phyloP scores from a whole-genome alignment of 2,797 vertebrate species.

The Hemitrygon akajei region DNA sequence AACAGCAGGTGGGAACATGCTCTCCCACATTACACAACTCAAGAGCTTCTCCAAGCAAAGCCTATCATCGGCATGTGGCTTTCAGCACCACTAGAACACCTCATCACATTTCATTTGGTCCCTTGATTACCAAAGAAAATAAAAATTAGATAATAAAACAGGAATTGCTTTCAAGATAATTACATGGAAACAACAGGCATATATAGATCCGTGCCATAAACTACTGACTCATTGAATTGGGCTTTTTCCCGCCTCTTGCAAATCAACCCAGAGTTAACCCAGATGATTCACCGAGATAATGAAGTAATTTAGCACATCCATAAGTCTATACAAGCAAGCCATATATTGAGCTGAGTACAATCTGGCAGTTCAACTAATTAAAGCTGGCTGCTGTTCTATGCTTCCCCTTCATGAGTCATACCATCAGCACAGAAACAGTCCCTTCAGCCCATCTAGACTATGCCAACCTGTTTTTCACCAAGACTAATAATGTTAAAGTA shows the following conservation, averaged over 20 bases:
- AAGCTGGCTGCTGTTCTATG: not conserved
- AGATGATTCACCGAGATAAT: not conserved
- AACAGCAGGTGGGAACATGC: not conserved
- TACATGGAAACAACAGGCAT: not conserved
- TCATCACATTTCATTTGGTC: not conserved
- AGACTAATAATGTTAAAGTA: no score
- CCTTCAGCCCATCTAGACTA: no score
- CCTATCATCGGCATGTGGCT: slow-evolving; percentile 7
- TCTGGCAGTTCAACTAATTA: not conserved
- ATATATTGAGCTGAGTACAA: not conserved
- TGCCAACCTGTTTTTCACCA: no score
- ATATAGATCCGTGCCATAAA: not conserved
- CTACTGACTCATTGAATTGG: not conserved
- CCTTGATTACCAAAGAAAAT: not conserved
- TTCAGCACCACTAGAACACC: not conserved
- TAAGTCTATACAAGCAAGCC: not conserved
- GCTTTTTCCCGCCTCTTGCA: not conserved
- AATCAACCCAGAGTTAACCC: not conserved
- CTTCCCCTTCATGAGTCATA: not conserved
- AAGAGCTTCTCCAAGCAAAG: not conserved
- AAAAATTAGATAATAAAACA: not conserved
- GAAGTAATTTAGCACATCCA: not conserved
- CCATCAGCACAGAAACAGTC: no score
- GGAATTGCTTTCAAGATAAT: not conserved
- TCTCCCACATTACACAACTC: not conserved